phyloP scores from a whole-genome alignment of 2,797 vertebrate species.

The Rhinophrynus dorsalis region DNA sequence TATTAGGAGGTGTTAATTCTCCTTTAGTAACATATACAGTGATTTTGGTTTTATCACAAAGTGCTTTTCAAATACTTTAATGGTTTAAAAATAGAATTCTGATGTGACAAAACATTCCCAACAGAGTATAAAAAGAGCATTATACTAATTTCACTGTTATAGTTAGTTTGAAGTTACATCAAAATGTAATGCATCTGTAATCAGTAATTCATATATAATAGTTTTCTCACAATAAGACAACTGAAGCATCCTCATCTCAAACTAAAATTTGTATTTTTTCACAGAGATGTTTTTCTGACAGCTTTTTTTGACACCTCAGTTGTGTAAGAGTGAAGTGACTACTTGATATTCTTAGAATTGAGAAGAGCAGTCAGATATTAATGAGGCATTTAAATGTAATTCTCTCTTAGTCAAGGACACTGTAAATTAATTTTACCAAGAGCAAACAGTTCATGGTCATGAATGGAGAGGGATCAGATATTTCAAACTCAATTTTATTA shows the following conservation, averaged over 20 bases:
- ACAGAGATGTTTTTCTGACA: slow-evolving; percentile 15
- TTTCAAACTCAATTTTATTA: too few species aligned
- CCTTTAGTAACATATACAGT: too few species aligned
- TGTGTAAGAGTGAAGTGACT: slow-evolving; percentile 20
- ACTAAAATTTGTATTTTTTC: slow-evolving; percentile 21
- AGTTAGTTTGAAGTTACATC: not conserved
- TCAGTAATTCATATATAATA: not conserved
- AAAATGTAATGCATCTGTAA: slow-evolving; percentile 14
- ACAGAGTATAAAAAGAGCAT: too few species aligned
- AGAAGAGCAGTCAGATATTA: slow-evolving; percentile 34
- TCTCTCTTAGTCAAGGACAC: not conserved
- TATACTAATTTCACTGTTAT: not conserved
- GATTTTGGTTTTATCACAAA: too few species aligned
- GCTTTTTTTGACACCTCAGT: slow-evolving; percentile 34
- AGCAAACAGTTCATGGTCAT: not conserved
- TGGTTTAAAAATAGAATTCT: too few species aligned
- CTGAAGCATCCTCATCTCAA: slow-evolving; percentile 12
- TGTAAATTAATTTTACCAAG: not conserved
- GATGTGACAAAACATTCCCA: too few species aligned
- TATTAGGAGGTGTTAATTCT: too few species aligned
- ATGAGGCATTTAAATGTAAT: slow-evolving; percentile 26
- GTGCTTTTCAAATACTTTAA: too few species aligned
- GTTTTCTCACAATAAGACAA: slow-evolving; percentile 10
- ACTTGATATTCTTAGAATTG: slow-evolving; percentile 11
- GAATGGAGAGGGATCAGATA: too few species aligned